Conservation (phyloP, 2,888 invertebrate genomes). For the Cryptocheilus praepositus region DNA sequence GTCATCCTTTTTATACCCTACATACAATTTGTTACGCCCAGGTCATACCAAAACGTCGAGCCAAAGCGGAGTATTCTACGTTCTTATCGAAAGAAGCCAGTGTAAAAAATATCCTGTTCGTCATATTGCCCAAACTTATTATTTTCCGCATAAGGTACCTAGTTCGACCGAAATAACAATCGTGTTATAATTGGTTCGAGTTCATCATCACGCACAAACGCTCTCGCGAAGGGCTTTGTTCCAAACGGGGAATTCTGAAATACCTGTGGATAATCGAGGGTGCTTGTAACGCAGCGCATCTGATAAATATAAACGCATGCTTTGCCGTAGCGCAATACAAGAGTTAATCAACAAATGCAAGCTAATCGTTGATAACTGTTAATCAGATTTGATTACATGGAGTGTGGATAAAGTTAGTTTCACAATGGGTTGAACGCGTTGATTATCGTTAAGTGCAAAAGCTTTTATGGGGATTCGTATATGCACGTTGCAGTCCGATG, state of each 20-base stretch:
- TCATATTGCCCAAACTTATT: too few species aligned
- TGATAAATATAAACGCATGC: constrained; percentile 38
- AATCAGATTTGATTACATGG: constrained; percentile 48
- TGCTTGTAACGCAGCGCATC: constrained; percentile 40
- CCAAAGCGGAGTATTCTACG: too few species aligned
- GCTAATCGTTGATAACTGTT: constrained; percentile 51
- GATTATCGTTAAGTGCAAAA: constrained; percentile 24
- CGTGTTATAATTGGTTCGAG: constrained; percentile 16
- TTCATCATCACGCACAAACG: constrained; percentile 31
- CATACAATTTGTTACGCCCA: too few species aligned
- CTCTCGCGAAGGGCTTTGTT: constrained; percentile 37
- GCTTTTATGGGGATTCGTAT: too few species aligned
- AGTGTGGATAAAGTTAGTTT: constrained; percentile 42
- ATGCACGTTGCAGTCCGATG: too few species aligned
- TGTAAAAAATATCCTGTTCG: too few species aligned
- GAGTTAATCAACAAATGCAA: constrained; percentile 53
- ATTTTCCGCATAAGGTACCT: too few species aligned
- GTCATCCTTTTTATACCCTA: too few species aligned
- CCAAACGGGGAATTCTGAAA: constrained; percentile 32
- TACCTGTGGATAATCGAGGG: constrained; percentile 40
- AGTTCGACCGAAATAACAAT: background rate
- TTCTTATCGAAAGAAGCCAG: too few species aligned
- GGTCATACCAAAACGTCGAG: too few species aligned
- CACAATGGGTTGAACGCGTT: constrained; percentile 39
- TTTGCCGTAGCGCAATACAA: constrained; percentile 26